Evolutionary conservation across 1,140 invertebrate species (phyloP).

Genomic region (Aphidius gifuensis): DNA sequence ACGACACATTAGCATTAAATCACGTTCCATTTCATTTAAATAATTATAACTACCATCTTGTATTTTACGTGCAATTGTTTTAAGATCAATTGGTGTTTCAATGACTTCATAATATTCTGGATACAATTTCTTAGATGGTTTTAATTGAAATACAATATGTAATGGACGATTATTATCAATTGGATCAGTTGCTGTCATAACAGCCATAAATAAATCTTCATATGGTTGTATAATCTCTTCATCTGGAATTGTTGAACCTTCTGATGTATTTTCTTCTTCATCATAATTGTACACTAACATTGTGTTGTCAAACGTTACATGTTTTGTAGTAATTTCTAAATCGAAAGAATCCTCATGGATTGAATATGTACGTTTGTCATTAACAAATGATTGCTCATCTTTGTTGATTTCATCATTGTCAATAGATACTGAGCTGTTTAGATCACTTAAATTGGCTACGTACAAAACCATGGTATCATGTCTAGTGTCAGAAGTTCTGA

Average conservation of each 20-base stretch:
- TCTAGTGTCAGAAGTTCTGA: too few relatives aligned
- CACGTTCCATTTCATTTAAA: slow-evolving; percentile 83
- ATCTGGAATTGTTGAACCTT: slow-evolving; percentile 68
- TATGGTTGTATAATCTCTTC: slow-evolving; percentile 68
- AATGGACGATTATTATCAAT: slow-evolving; percentile 77
- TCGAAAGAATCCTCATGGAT: too few relatives aligned
- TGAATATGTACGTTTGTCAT: too few relatives aligned
- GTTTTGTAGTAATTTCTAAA: too few relatives aligned
- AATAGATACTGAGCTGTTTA: too few relatives aligned
- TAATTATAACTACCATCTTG: slow-evolving; percentile 76
- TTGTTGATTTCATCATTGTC: too few relatives aligned
- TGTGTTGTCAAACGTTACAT: too few relatives aligned
- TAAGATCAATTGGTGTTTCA: slow-evolving; percentile 92
- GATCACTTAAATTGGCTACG: too few relatives aligned
- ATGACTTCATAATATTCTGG: slow-evolving; percentile 97
- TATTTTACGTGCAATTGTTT: slow-evolving; percentile 88
- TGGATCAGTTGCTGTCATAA: slow-evolving; percentile 75
- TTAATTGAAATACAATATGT: slow-evolving; percentile 81
- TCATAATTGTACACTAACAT: too few relatives aligned
- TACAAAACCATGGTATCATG: too few relatives aligned
- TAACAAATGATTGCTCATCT: too few relatives aligned
- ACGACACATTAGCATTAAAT: slow-evolving; percentile 85
- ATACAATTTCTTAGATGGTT: slow-evolving; percentile 89
- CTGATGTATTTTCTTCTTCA: slow-evolving; percentile 70
- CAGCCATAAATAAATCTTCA: slow-evolving; percentile 79